These are phyloP conservation scores for Tringa solitaria DNA, from an alignment of 2,113 vertebrate genomes.

Conservation along the genomic window DNA sequence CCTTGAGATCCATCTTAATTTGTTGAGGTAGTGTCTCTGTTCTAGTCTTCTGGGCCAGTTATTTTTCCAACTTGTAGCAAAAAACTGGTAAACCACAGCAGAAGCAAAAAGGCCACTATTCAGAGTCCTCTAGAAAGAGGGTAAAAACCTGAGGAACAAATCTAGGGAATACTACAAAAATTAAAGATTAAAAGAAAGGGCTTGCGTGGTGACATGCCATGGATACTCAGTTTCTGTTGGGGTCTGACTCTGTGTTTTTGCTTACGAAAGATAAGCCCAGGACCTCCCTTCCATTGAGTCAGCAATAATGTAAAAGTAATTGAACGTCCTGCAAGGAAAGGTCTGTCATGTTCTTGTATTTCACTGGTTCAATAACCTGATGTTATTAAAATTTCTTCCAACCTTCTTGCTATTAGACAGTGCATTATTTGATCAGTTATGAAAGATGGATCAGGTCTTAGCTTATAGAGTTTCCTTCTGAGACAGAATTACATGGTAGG, in stretches of 20 bases:
- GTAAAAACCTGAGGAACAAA: not conserved
- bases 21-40: not conserved
- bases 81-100: not conserved
- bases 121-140: not conserved
- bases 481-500: conserved; percentile 23
- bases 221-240: not conserved
- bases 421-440: conserved; percentile 41
- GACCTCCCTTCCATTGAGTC: not conserved
- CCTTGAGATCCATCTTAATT: not conserved
- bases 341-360: not conserved
- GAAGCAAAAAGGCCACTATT: not conserved
- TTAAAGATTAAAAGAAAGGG: not conserved
- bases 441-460: not conserved
- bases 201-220: not conserved
- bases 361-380: conserved; percentile 1
- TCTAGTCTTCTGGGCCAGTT: not conserved
- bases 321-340: not conserved
- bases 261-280: not conserved
- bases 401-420: not conserved
- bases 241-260: not conserved
- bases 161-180: not conserved
- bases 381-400: conserved; percentile 44
- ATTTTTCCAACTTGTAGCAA: not conserved
- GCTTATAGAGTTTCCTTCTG: not conserved
- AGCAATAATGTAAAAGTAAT: not conserved